Percentiles rank a stretch among this genome's conserved stretches.
These are phyloP conservation scores for Tetragnatha versicolor DNA, from an alignment of 1,140 invertebrate species.

Conservation along the genomic window DNA sequence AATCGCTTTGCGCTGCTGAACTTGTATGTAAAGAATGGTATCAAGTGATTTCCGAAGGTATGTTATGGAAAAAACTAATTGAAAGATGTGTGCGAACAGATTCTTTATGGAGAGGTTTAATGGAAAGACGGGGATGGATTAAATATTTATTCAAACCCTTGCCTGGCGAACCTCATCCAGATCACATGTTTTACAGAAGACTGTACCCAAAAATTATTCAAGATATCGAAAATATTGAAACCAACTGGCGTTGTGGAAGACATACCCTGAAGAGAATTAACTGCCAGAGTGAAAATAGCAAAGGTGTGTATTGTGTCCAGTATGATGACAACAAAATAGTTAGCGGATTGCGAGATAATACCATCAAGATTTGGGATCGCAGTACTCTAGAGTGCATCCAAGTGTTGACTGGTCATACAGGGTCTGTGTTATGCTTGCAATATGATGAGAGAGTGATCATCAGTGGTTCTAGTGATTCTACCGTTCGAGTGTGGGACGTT, in stretches of 20 bases:
- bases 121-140: constrained; percentile 94
- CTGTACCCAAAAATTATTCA: constrained; percentile 95
- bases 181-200: constrained; percentile 93
- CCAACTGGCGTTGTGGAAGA: constrained; percentile 96
- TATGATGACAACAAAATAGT: constrained; percentile 99
- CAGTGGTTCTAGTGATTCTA: constrained; percentile 97
- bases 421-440: constrained; percentile 96
- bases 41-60: constrained; percentile 95
- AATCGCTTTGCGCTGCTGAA: constrained; percentile 92
- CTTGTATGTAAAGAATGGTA: constrained; percentile 98
- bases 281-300: constrained; percentile 91
- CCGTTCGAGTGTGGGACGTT: constrained; percentile 76
- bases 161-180: constrained; percentile 87
- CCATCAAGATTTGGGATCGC: constrained; percentile 98
- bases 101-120: constrained; percentile 93
- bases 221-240: constrained; percentile 90
- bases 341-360: constrained; percentile 97
- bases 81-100: constrained; percentile 91
- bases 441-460: constrained; percentile 99
- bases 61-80: constrained; percentile 97
- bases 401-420: constrained; percentile 95
- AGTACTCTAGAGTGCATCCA: constrained; percentile 85
- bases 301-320: constrained; percentile 98
- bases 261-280: constrained; percentile 97
- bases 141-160: constrained; percentile 93